Conservation (phyloP, 2,888 invertebrate species). For the Entomobrya proxima region DNA sequence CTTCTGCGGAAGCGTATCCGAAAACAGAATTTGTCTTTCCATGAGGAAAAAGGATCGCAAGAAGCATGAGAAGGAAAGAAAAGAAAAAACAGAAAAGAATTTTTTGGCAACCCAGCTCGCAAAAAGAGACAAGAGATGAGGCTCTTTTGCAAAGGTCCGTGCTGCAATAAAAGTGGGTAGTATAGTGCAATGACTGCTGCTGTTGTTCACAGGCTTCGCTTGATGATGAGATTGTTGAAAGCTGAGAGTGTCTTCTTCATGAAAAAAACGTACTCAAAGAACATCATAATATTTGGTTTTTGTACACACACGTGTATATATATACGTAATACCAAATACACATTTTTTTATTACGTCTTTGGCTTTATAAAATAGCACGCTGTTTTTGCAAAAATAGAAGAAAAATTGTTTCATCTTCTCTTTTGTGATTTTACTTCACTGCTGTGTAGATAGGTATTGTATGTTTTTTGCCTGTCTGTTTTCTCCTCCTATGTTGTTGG, state of each 20-base stretch:
- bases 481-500: slow-evolving; percentile 6
- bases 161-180: slow-evolving; percentile 3
- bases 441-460: background rate
- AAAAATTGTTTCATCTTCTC: background rate
- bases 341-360: background rate
- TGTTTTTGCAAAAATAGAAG: background rate
- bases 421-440: background rate
- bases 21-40: slow-evolving; percentile 5
- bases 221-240: slow-evolving; percentile 13
- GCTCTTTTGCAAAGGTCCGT: slow-evolving; percentile 14
- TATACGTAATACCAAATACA: background rate
- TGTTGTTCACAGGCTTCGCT: background rate
- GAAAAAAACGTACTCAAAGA: background rate
- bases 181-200: slow-evolving; percentile 29
- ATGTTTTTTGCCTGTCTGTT: slow-evolving; percentile 6
- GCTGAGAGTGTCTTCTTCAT: slow-evolving; percentile 5
- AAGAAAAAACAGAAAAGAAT: background rate
- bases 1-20: background rate
- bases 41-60: too few relatives aligned
- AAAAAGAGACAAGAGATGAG: background rate
- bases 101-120: slow-evolving; percentile 14
- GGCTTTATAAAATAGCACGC: background rate
- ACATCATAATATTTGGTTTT: background rate
- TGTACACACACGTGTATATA: background rate
- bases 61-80: background rate